Conservation (phyloP, 2,888 invertebrate species). For the Drosophila dives region DNA sequence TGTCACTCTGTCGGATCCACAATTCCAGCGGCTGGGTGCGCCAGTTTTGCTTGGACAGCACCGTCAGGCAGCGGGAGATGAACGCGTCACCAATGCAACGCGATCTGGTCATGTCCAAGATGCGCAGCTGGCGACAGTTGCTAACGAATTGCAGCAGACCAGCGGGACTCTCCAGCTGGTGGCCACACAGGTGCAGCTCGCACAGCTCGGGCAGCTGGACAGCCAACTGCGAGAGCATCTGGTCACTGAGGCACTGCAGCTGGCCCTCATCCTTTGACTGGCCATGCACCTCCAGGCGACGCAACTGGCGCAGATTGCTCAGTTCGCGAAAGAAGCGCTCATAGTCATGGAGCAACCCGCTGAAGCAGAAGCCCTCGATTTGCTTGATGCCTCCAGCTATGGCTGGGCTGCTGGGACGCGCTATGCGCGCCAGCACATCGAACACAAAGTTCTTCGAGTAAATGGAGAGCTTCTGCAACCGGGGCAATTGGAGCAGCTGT, state of each 20-base stretch:
- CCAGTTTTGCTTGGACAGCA: constrained; percentile 70
- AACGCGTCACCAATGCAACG: constrained; percentile 60
- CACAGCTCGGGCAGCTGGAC: constrained; percentile 55
- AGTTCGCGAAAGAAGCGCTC: constrained; percentile 70
- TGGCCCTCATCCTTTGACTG: constrained; percentile 41
- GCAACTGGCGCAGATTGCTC: constrained; percentile 58
- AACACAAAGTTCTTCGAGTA: constrained; percentile 79
- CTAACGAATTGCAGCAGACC: constrained; percentile 68
- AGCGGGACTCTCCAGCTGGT: constrained; percentile 70
- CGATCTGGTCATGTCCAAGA: constrained; percentile 66
- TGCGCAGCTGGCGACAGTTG: constrained; percentile 64
- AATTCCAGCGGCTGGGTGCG: constrained; percentile 65
- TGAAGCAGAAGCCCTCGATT: constrained; percentile 75
- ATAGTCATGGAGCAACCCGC: constrained; percentile 71
- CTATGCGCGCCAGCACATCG: constrained; percentile 73
- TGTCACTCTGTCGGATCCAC: constrained; percentile 72
- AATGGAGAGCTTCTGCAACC: constrained; percentile 69
- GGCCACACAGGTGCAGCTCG: constrained; percentile 72
- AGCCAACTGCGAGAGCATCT: constrained; percentile 63
- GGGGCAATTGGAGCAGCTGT: constrained; percentile 67
- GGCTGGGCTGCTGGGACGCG: constrained; percentile 43
- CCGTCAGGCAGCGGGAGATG: constrained; percentile 58
- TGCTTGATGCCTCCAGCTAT: constrained; percentile 30
- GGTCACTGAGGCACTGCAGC: constrained; percentile 64
- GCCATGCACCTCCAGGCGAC: constrained; percentile 58